phyloP scores from a whole-genome alignment of 1,140 invertebrate species.

The Drosophila pandora region DNA sequence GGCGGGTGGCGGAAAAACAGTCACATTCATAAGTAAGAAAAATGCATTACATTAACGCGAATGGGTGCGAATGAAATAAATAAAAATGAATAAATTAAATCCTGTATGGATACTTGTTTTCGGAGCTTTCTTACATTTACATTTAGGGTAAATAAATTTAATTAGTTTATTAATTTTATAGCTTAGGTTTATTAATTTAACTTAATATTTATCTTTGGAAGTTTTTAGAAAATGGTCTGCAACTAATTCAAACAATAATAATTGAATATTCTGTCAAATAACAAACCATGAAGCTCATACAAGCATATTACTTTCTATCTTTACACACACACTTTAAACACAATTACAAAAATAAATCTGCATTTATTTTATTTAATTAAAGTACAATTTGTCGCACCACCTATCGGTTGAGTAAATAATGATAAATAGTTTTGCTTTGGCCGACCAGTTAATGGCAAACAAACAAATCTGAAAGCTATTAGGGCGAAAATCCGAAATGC shows the following conservation, averaged over 20 bases:
- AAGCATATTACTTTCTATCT: not conserved
- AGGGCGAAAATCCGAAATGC: not conserved
- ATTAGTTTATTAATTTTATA: not conserved
- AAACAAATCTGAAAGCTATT: constrained; percentile 39
- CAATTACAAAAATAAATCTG: not conserved
- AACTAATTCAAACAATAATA: too few species aligned
- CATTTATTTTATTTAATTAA: constrained; percentile 10
- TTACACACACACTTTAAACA: not conserved
- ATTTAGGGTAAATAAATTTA: not conserved
- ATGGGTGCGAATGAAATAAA: not conserved
- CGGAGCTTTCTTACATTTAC: not conserved
- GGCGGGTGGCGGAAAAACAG: constrained; percentile 26
- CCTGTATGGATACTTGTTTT: not conserved
- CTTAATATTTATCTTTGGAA: not conserved
- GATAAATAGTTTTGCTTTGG: constrained; percentile 42
- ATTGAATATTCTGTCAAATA: too few species aligned
- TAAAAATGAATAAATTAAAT: not conserved
- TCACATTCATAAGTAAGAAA: not conserved
- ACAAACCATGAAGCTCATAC: too few species aligned
- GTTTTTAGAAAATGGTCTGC: too few species aligned
- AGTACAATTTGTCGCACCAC: constrained; percentile 4
- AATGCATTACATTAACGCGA: not conserved
- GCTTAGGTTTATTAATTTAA: not conserved
- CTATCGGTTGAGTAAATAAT: constrained; percentile 36
- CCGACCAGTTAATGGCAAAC: constrained; percentile 34